phyloP scores from a whole-genome alignment of 35 echinoderm and acorn worm species.

The Apostichopus japonicus region DNA sequence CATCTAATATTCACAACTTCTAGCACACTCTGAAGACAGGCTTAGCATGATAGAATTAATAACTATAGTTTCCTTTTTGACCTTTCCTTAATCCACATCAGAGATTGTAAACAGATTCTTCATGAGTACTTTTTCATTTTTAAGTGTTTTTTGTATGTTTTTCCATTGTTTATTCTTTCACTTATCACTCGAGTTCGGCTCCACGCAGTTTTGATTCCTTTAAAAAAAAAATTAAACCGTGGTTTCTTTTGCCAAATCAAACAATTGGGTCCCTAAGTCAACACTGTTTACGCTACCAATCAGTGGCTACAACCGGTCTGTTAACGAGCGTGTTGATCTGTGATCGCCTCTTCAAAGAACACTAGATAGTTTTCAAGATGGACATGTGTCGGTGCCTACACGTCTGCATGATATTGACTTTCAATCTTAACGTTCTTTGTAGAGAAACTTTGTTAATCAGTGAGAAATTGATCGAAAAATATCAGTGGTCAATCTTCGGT shows the following conservation, averaged over 20 bases:
- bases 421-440: neutral
- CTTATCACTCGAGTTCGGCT: neutral
- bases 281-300: neutral
- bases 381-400: neutral
- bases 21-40: too few relatives aligned
- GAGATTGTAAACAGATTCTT: neutral
- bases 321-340: slow-evolving; percentile 6
- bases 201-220: neutral
- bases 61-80: too few relatives aligned
- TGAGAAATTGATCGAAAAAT: too few relatives aligned
- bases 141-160: neutral
- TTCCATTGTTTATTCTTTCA: neutral
- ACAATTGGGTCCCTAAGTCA: neutral
- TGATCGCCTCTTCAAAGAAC: neutral
- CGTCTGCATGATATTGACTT: slow-evolving; percentile 6
- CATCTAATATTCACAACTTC: too few relatives aligned
- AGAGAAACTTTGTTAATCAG: too few relatives aligned
- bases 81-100: too few relatives aligned
- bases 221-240: neutral
- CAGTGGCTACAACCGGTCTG: neutral
- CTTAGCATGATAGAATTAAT: too few relatives aligned
- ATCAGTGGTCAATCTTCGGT: too few relatives aligned
- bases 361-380: neutral
- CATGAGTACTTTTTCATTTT: neutral
- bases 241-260: neutral